Percentiles rank a stretch among this genome's conserved stretches.
phyloP scores from a whole-genome alignment of 2,113 vertebrate species.

The Cottus gobio region DNA sequence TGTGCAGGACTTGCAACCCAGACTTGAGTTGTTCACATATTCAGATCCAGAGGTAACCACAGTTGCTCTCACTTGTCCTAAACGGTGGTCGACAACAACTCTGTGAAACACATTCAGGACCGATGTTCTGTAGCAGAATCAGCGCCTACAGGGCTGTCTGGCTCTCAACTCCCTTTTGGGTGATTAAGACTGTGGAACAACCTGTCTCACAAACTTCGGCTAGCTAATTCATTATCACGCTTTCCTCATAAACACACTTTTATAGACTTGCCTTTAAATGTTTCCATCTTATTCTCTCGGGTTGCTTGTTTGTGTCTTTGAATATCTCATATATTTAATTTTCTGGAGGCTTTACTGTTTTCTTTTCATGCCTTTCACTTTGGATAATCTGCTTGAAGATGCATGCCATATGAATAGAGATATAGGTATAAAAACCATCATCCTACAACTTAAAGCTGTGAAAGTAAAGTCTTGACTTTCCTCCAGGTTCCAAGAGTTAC shows the following conservation, averaged over 20 bases:
- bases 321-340: constrained; percentile 5
- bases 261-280: constrained; percentile 31
- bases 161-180: neutral
- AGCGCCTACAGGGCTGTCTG: neutral
- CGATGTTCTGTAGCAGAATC: neutral
- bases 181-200: constrained; percentile 24
- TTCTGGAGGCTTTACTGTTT: neutral
- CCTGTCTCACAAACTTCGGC: constrained; percentile 5
- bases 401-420: neutral
- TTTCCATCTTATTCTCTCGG: constrained; percentile 18
- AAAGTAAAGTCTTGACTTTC: constrained; percentile 8
- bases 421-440: neutral
- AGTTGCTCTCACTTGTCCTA: neutral
- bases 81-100: neutral
- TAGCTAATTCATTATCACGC: constrained; percentile 19
- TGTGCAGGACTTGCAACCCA: neutral
- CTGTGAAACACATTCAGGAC: neutral
- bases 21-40: neutral
- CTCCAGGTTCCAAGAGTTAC: neutral
- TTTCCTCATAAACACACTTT: constrained; percentile 48
- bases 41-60: neutral
- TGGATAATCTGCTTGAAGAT: constrained; percentile 17
- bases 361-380: constrained; percentile 6
- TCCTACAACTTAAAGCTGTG: constrained; percentile 7
- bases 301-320: constrained; percentile 14